Evolutionary conservation across 2,797 vertebrate genomes (phyloP).

Genomic region (Moxostoma hubbsi): DNA sequence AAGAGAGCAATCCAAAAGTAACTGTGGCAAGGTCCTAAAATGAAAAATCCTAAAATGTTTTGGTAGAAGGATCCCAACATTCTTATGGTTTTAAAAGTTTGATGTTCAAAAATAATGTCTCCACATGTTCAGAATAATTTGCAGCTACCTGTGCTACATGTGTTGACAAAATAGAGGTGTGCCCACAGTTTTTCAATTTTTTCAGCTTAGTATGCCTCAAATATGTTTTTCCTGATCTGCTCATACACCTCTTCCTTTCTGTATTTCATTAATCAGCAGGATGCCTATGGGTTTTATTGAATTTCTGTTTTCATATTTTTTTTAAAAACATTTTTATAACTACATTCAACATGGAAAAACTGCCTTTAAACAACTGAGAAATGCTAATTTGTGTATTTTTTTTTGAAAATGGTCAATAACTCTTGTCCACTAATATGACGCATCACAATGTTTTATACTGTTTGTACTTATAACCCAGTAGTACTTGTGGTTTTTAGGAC

Average conservation of each 20-base stretch:
- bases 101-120: not conserved
- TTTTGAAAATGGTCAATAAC: not conserved
- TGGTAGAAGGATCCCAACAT: not conserved
- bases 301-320: slow-evolving; percentile 14
- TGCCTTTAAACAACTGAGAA: not conserved
- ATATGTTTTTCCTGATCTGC: slow-evolving; percentile 17
- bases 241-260: not conserved
- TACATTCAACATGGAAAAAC: not conserved
- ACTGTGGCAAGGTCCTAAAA: too few species aligned
- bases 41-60: too few species aligned
- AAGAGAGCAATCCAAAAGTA: too few species aligned
- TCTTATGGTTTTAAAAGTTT: not conserved
- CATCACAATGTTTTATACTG: not conserved
- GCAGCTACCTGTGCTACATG: not conserved
- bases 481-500: too few species aligned
- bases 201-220: not conserved
- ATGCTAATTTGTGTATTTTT: slow-evolving; percentile 13
- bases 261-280: slow-evolving; percentile 13
- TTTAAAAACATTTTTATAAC: not conserved
- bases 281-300: slow-evolving; percentile 7
- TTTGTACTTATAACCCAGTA: not conserved
- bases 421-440: slow-evolving; percentile 1
- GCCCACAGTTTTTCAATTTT: too few species aligned
- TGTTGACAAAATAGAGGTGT: not conserved
- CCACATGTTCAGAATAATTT: not conserved